Evolutionary conservation across 2,888 invertebrate genomes (phyloP), one percentile per base, ranked within the genome.

Genomic region (Tetragonisca angustula): DNA sequence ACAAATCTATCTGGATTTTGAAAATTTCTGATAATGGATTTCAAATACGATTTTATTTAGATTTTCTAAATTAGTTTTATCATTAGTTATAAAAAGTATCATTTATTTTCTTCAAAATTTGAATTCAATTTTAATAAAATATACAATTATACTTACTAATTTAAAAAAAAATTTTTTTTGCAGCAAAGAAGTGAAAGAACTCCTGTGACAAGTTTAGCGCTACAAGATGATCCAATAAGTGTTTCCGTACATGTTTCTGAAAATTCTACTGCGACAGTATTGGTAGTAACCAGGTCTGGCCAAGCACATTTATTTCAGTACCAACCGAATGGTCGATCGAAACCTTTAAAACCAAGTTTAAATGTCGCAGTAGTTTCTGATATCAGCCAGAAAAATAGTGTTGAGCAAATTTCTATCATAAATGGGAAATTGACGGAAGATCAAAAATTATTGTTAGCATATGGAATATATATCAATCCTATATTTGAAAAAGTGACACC

Each of bases 301-400:
- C 96, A 97, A 11, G 96, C 97, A 61, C 97, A 98, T 94, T 95
- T 97, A 77, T 98, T 97, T 93, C 96, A 96, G 73, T 97, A 97
- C 91, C 96, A 96, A 87, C 95, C 97, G 59, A 98, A 98, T 94
- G 97, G 97, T 96, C 97, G 94, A 87, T 94, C 95, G 43, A 97
- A 97, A 91, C 96, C 97, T 0, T 88, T 97, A 0, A 97, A 96
- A 94, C 96, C 97, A 6, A 95, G 95, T 89, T 94, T 96, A 17
- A 96, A 96, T 21, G 93, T 97, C 24, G 95, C 96, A 92, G 95
- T 97, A 24, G 96, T 96, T 0, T 95, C 96, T 0, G 96, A 97
- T 88, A 92, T 92, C 27, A 92, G 94, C 80, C 93, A 94, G 67
- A 94, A 95, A 70, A 94, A 95, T 62, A 92, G 94, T 5, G 95